Evolutionary conservation across 2,797 vertebrate species (phyloP).

Genomic region (Echeneis naucrates): DNA sequence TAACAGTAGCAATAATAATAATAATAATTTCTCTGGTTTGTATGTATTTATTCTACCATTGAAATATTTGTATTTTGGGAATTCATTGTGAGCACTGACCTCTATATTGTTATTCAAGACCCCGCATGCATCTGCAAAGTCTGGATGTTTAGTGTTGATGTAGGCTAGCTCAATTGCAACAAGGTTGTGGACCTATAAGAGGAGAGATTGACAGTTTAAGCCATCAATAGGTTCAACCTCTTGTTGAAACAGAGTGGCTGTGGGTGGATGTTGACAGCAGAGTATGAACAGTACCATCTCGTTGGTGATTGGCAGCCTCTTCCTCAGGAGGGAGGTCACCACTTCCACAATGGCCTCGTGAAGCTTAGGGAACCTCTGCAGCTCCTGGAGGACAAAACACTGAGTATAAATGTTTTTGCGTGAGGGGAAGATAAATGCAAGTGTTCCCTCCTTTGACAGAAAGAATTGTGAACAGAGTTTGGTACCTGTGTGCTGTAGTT

Average conservation of each 20-base stretch:
- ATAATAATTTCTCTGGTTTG: too few relatives aligned
- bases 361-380: slow-evolving; percentile 97
- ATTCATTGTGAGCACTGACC: slow-evolving; percentile 75
- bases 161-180: slow-evolving; percentile 98
- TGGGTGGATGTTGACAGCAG: neutral
- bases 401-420: neutral
- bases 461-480: neutral
- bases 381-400: slow-evolving; percentile 83
- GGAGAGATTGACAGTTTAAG: neutral
- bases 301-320: slow-evolving; percentile 95
- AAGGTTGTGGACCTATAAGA: slow-evolving; percentile 94
- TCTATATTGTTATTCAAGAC: slow-evolving; percentile 99
- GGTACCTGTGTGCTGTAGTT: slow-evolving; percentile 88
- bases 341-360: slow-evolving; percentile 99
- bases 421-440: neutral
- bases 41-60: neutral
- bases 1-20: neutral
- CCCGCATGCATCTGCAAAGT: slow-evolving; percentile 98
- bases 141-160: slow-evolving; percentile 99
- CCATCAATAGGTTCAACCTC: neutral
- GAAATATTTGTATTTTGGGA: neutral
- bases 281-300: slow-evolving; percentile 89
- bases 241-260: neutral
- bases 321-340: slow-evolving; percentile 95
- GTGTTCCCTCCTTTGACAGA: neutral